phyloP scores from a whole-genome alignment of 2,888 invertebrate species.

The Catocala fraxini region DNA sequence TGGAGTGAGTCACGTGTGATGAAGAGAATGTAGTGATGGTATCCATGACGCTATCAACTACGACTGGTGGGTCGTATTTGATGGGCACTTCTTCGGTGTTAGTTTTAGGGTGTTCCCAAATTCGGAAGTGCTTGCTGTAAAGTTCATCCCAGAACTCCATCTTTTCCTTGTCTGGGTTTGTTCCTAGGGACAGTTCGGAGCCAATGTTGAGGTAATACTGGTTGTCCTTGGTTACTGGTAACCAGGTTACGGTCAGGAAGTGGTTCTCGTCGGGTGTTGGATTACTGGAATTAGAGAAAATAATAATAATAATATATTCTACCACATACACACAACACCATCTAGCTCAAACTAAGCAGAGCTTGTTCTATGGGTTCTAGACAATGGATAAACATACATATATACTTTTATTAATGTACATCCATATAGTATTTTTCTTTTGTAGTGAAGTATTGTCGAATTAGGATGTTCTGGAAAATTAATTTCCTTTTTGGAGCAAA shows the following conservation, averaged over 20 bases:
- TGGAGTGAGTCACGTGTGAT: constrained; percentile 21
- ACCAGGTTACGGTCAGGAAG: constrained; percentile 75
- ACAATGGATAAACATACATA: too few relatives aligned
- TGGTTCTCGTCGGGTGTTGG: constrained; percentile 81
- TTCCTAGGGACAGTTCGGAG: constrained; percentile 67
- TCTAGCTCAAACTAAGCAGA: too few relatives aligned
- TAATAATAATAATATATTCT: too few relatives aligned
- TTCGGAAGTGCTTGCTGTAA: constrained; percentile 75
- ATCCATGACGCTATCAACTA: constrained; percentile 40
- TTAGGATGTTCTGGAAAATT: too few relatives aligned
- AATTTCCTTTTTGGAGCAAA: too few relatives aligned
- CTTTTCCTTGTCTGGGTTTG: constrained; percentile 72
- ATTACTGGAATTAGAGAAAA: constrained; percentile 64
- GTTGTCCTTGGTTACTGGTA: constrained; percentile 75
- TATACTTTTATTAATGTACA: too few relatives aligned
- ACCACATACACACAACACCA: too few relatives aligned
- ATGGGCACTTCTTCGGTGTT: constrained; percentile 49
- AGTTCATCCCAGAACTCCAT: constrained; percentile 81
- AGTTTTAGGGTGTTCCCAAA: constrained; percentile 71
- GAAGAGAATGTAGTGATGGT: constrained; percentile 19
- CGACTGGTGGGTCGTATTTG: constrained; percentile 41
- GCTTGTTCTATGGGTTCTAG: too few relatives aligned
- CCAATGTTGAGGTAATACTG: constrained; percentile 71
- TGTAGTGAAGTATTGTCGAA: too few relatives aligned
- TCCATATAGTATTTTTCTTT: too few relatives aligned